Percentiles rank a stretch among this genome's conserved stretches.
phyloP scores from a whole-genome alignment of 2,797 vertebrate genomes.

The Lutjanus argentimaculatus region DNA sequence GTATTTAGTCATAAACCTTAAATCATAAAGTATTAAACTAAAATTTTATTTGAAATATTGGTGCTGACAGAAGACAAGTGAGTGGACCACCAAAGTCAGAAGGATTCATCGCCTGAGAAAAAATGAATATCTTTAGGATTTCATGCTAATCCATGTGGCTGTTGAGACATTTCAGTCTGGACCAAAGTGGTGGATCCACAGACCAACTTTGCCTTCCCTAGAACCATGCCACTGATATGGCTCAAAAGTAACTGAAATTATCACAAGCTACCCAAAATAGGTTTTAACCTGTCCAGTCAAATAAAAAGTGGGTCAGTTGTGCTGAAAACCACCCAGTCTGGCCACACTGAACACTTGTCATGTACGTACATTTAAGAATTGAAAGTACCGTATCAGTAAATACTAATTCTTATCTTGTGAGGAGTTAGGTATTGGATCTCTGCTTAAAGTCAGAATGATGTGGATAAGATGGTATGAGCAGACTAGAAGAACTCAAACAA shows the following conservation, averaged over 20 bases:
- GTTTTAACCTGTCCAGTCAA: not conserved
- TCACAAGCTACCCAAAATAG: not conserved
- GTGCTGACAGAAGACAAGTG: not conserved
- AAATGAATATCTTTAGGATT: not conserved
- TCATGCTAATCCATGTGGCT: not conserved
- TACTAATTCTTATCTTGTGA: not conserved
- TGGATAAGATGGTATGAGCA: not conserved
- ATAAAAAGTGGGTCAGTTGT: not conserved
- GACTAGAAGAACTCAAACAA: slow-evolving; percentile 4
- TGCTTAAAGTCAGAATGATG: not conserved
- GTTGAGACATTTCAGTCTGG: too few relatives aligned
- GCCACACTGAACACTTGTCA: not conserved
- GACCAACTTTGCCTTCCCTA: not conserved
- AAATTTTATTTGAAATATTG: not conserved
- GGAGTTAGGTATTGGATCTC: not conserved
- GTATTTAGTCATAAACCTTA: not conserved
- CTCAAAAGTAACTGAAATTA: not conserved
- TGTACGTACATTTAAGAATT: not conserved
- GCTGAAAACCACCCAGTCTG: not conserved
- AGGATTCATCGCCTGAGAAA: not conserved
- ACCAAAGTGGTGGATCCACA: not conserved
- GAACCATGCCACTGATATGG: not conserved
- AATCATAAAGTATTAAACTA: too few relatives aligned
- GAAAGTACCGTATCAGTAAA: not conserved
- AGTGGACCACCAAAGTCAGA: not conserved